Percentiles rank a stretch among this genome's conserved stretches.
phyloP scores from a whole-genome alignment of 1,140 invertebrate genomes.

The Drosophila sproati region DNA sequence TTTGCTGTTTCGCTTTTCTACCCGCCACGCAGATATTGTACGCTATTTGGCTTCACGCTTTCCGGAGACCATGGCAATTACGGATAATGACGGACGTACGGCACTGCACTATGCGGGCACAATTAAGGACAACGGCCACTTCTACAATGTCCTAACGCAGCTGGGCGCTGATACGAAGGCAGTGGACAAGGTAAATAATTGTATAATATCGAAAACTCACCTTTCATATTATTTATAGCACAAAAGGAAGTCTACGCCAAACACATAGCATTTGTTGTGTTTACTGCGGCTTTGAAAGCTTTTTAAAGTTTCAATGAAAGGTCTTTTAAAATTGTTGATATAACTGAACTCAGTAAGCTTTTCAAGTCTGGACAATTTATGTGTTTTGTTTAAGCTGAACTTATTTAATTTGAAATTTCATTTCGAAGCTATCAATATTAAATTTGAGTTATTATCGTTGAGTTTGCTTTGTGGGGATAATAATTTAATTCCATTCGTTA shows the following conservation, averaged over 20 bases:
- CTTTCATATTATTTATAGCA: conserved; percentile 29
- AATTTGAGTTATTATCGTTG: too few relatives aligned
- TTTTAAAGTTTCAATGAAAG: neutral
- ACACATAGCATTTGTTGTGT: neutral
- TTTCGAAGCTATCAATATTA: too few relatives aligned
- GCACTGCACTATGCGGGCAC: conserved; percentile 96
- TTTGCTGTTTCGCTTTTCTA: neutral
- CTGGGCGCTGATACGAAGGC: conserved; percentile 93
- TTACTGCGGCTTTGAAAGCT: neutral
- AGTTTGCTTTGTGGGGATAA: too few relatives aligned
- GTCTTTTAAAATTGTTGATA: neutral
- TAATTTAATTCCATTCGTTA: too few relatives aligned
- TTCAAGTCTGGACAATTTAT: neutral
- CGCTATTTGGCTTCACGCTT: conserved; percentile 90
- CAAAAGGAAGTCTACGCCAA: neutral
- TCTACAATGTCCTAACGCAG: conserved; percentile 93
- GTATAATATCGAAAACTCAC: neutral
- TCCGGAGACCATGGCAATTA: conserved; percentile 91
- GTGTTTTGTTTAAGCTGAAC: too few relatives aligned
- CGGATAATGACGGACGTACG: conserved; percentile 92
- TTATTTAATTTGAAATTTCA: too few relatives aligned
- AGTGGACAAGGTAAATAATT: conserved; percentile 91
- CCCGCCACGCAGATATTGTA: conserved; percentile 83
- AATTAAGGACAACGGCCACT: conserved; percentile 93
- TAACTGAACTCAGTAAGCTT: neutral